These are phyloP conservation scores for Microplitis mediator DNA, from an alignment of 1,140 invertebrate genomes.

Conservation along the genomic window DNA sequence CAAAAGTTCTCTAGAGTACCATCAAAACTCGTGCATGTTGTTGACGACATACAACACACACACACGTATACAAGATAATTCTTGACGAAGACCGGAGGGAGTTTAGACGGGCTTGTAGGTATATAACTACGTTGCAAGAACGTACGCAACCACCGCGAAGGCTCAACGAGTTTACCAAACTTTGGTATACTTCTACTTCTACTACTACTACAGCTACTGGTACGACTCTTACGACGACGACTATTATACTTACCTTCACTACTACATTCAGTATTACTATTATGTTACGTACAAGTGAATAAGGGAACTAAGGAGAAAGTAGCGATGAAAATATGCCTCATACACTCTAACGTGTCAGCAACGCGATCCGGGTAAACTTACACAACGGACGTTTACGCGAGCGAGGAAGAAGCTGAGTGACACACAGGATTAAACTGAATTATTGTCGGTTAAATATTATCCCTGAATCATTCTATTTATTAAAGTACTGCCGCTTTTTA, in stretches of 20 bases:
- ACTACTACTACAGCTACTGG: background rate
- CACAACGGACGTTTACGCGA: background rate
- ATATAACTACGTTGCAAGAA: background rate
- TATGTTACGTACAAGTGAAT: background rate
- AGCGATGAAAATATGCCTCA: background rate
- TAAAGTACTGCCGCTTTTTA: too few species aligned
- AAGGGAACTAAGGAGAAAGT: background rate
- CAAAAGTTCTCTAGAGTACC: background rate
- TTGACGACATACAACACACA: background rate
- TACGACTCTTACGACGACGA: background rate
- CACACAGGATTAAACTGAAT: background rate
- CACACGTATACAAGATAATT: slow-evolving; percentile 7
- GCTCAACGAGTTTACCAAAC: slow-evolving; percentile 18
- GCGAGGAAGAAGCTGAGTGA: background rate
- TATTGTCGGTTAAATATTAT: too few species aligned
- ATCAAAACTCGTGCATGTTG: slow-evolving; percentile 3
- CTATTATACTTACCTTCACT: too few species aligned
- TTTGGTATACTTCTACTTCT: background rate
- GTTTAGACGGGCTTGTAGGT: slow-evolving; percentile 1
- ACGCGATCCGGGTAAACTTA: background rate
- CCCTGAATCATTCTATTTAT: too few species aligned
- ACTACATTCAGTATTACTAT: too few species aligned
- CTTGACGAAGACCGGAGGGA: slow-evolving; percentile 8
- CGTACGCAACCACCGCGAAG: slow-evolving; percentile 10
- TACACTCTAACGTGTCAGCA: background rate